phyloP scores from a whole-genome alignment of 2,113 vertebrate species.

The Eonycteris spelaea region DNA sequence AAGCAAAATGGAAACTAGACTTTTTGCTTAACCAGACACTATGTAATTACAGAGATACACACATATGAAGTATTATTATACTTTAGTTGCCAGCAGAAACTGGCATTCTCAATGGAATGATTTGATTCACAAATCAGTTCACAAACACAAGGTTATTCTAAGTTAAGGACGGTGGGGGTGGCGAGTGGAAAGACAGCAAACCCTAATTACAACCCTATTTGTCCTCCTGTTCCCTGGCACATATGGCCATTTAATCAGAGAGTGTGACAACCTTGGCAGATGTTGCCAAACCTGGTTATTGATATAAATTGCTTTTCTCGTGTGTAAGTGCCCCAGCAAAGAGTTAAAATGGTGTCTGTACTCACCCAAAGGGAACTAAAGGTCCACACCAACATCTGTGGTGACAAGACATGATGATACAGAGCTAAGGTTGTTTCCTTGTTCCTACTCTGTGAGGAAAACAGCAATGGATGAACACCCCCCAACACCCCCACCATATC shows the following conservation, averaged over 20 bases:
- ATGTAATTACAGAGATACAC: not conserved
- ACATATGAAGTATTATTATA: not conserved
- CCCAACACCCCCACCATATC: no score
- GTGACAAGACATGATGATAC: not conserved
- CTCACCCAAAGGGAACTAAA: conserved; percentile 39
- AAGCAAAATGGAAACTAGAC: not conserved
- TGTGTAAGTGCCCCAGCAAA: conserved; percentile 44
- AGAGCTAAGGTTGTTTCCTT: not conserved
- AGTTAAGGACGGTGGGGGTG: not conserved
- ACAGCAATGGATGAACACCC: not conserved
- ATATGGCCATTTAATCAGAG: conserved; percentile 56
- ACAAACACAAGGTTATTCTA: conserved; percentile 47
- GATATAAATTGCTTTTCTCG: conserved; percentile 68
- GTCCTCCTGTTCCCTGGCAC: conserved; percentile 33
- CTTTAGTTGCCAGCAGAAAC: not conserved
- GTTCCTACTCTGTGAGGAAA: not conserved
- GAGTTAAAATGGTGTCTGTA: conserved; percentile 51
- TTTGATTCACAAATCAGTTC: conserved; percentile 44
- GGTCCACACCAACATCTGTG: not conserved
- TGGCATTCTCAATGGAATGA: not conserved
- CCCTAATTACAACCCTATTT: not conserved
- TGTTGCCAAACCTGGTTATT: conserved; percentile 61
- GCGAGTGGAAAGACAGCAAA: not conserved
- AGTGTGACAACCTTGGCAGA: conserved; percentile 66
- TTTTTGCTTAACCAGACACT: not conserved